Percentiles rank a stretch among this genome's conserved stretches.
Conservation (phyloP, 2,797 vertebrate species). For the Helarctos malayanus region DNA sequence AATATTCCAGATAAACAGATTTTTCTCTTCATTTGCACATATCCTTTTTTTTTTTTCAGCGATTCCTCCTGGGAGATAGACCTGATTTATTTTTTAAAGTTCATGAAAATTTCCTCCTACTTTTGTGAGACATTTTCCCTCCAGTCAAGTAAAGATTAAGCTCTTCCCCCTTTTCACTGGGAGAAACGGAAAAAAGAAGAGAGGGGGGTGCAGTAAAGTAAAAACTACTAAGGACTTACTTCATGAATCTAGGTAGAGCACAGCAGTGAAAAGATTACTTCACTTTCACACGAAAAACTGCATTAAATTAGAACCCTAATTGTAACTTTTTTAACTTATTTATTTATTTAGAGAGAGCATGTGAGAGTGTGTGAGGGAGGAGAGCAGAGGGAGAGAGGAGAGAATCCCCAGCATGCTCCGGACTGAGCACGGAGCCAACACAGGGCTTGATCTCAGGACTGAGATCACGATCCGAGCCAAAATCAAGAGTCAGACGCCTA, state of each 20-base stretch:
- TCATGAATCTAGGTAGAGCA: background rate
- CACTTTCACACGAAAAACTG: background rate
- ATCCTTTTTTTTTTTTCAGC: background rate
- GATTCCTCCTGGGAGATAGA: background rate
- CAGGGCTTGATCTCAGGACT: background rate
- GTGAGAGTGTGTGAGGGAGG: rapidly evolving
- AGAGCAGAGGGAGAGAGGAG: background rate
- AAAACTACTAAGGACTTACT: background rate
- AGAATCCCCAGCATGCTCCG: background rate
- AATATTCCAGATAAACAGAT: background rate
- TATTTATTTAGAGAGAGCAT: background rate
- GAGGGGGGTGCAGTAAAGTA: background rate
- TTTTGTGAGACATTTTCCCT: background rate
- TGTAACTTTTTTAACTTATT: background rate
- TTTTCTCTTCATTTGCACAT: background rate
- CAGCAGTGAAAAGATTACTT: background rate
- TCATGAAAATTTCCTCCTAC: background rate
- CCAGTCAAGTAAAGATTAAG: background rate
- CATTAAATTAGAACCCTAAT: background rate
- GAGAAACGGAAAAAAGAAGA: background rate
- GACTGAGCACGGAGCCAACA: background rate
- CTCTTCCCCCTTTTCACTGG: background rate
- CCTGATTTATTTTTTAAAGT: background rate
- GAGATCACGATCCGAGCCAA: background rate
- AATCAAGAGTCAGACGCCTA: background rate